Percentiles rank a stretch among this genome's conserved stretches.
Evolutionary conservation across 2,888 invertebrate species (phyloP).

Genomic region (Dascillus cervinus): DNA sequence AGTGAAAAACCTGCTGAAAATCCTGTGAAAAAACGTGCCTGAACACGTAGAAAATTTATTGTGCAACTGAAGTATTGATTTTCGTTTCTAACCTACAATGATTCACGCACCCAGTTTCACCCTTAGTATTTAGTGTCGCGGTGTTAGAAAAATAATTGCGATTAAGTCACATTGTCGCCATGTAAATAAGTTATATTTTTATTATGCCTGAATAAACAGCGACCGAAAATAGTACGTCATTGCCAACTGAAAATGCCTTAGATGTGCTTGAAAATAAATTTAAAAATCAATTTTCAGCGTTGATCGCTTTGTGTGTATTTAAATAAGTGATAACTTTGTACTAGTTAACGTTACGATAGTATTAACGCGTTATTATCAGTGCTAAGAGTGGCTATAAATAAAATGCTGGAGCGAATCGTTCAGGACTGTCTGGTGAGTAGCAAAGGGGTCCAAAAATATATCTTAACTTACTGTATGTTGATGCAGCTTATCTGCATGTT

Average conservation of each 20-base stretch:
- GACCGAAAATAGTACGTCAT: too few relatives aligned
- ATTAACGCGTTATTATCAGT: slow-evolving; percentile 3
- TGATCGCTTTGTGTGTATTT: neutral
- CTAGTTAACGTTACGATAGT: slow-evolving; percentile 3
- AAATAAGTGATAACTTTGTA: neutral
- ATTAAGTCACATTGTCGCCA: too few relatives aligned
- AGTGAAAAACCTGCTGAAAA: too few relatives aligned
- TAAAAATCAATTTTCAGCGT: neutral
- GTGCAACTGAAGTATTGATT: slow-evolving; percentile 18
- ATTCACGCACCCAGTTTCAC: slow-evolving; percentile 10
- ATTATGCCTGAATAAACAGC: too few relatives aligned
- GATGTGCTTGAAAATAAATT: too few relatives aligned
- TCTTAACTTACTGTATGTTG: too few relatives aligned
- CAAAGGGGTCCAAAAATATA: neutral
- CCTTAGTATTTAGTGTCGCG: too few relatives aligned
- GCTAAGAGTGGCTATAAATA: slow-evolving; percentile 4
- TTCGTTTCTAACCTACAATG: slow-evolving; percentile 21
- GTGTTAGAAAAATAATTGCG: too few relatives aligned
- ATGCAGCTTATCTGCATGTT: too few relatives aligned
- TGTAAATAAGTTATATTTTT: too few relatives aligned
- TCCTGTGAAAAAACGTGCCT: neutral
- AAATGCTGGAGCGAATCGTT: slow-evolving; percentile 3
- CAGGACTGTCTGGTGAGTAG: slow-evolving; percentile 7
- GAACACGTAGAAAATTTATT: slow-evolving; percentile 2
- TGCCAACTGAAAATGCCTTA: too few relatives aligned